Evolutionary conservation across 2,797 vertebrate genomes (phyloP), one percentile per base, ranked within the genome.

Genomic region (Gallinago solitaria): DNA sequence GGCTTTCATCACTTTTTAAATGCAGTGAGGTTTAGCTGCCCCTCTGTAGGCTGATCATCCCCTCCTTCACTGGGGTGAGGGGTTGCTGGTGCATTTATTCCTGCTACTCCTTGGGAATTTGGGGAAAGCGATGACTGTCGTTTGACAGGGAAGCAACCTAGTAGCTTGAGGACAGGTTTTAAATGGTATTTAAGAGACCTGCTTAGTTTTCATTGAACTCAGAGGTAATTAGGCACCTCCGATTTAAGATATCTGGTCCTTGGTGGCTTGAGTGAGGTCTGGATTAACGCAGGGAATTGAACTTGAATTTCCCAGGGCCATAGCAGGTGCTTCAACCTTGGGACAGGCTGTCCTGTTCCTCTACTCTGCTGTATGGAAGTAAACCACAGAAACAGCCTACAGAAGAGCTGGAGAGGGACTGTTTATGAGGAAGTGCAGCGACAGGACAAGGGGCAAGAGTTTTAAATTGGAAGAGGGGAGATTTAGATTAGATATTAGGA

Each of bases 151-250:
- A 81, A 63, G 18, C 50, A 88, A 76, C 25, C 5, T 24, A 68
- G 70, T 56, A 83, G 69, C 68, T 83, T 32, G 51, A 94, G 81
- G 71, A 77, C 60, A 93, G 77, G 64, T 91, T 81, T 67, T 76
- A 54, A 73, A 74, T 65, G 16, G 56, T 92, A 87, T 89, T 89
- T 87, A 78, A 76, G n/a, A 70, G 18, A 76, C 27, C 28, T 57
- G 12, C 54, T 89, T n/a, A 43, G 54, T 60, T 90, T 89, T 93
- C 17, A 18, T 28, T 82, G 83, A 92, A 92, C 73, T 90, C 80
- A 79, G 83, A 95, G 8, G 47, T 78, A 93, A 95, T 87, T 84
- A 86, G 35, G 19, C n/a, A 61, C 76, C 74, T 95, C 80, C 45
- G 86, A 61, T 90, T 90, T 84, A 86, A 92, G 74, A 87, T 69